Base-by-base conservation (phyloP, 2,113 vertebrate genomes). In the Sitta europaea region DNA sequence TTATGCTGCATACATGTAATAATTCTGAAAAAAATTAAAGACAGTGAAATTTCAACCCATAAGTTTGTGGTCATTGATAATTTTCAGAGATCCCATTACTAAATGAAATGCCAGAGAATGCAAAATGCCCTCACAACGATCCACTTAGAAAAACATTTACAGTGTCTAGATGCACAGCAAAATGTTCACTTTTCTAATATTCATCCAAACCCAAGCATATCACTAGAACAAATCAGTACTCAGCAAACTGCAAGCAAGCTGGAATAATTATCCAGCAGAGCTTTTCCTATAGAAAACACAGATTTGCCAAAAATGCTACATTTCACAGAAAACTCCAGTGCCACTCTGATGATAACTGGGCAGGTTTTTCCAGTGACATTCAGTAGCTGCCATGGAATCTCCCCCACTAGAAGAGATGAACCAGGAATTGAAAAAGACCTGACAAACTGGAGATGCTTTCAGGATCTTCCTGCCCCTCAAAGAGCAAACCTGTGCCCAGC, bases 331-430 rank as follows among this genome's bases (percentile, higher is more conserved):
- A 77, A 82, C 28, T 54, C 12, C 20, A 47, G 28, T 16, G 24
- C 20, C 23, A 6, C 54, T n/a, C 20, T 63, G 61, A 62, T 12
- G 15, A 72, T 45, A 83, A 4, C 16, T 31, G 14, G 22, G 14
- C 18, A n/a, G 31, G 28, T 5, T 58, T 77, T 55, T 73, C 42
- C 65, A 45, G 65, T 0, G 8, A 27, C 42, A 4, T 11, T 29
- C 3, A 3, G 40, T 3, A 24, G 29, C 29, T 23, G 3, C 33
- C 0, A 0, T 5, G 13, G 14, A 33, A 75, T 3, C 76, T 43
- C 61, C 51, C 43, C 20, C 65, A 5, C 28, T 10, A n/a, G n/a
- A n/a, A n/a, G n/a, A n/a, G n/a, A 7, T 10, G 38, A 59, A 58
- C 27, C 23, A 61, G n/a, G 40, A 53, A n/a, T 51, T 23, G 10